Evolutionary conservation across 2,113 vertebrate species (phyloP), one percentile per base, ranked within the genome.

Genomic region (Oxygymnocypris stewartii): DNA sequence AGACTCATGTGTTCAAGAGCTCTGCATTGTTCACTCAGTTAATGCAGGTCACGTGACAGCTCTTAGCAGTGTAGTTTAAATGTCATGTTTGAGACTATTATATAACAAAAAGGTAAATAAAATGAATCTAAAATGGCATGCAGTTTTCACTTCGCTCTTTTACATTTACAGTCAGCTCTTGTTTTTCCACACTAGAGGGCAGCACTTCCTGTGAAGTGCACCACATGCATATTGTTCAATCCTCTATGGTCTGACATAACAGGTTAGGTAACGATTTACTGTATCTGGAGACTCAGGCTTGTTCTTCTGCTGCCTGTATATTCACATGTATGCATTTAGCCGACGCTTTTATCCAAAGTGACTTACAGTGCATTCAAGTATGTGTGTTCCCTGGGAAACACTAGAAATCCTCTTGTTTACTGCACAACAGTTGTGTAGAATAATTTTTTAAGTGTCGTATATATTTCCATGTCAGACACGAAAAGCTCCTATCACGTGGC

Each of bases 101-200:
- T 11, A 63, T 7, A 35, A 28, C 67, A 37, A 73, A 40, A 71
- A 18, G 31, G 2, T 31, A 77, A 54, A 78, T 78, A 54, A 78
- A 78, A 35, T 16, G 0, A 54, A 16, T 77, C n/a, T 44, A 54
- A 12, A n/a, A 79, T 59, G 28, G 25, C 31, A 79, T 59, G 18
- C 35, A 5, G 31, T 20, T 35, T 78, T 54, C 31, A 69, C 31
- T 35, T 69, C 31, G 6, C 63, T 18, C 31, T 69, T 25, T 79
- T 35, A 25, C n/a, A 5, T 73, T 37, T 40, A 40, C 47, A 28
- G 2, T 54, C 11, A 12, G 65, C 79, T 82, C 18, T 73, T 61
- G 31, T 57, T n/a, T 37, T 12, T 54, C 25, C 44, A 10, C 82
- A 59, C 82, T 84, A 84, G 82, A 84, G 35, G 69, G 82, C 69